These are phyloP conservation scores for Pheosia gnoma DNA, from an alignment of 2,888 invertebrate species.

Conservation along the genomic window DNA sequence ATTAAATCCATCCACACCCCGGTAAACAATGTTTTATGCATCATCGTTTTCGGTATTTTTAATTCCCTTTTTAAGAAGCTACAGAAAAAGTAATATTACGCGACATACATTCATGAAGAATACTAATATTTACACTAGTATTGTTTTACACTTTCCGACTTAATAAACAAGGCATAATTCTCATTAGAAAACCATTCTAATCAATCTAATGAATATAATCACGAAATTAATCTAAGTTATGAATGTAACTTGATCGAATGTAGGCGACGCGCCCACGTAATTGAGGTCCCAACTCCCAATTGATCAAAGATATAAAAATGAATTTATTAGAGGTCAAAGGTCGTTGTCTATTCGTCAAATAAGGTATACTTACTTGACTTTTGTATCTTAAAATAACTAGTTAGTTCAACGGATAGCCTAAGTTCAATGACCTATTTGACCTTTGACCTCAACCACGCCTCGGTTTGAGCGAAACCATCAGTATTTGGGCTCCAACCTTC, in stretches of 20 bases:
- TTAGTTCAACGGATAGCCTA: neutral
- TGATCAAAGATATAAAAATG: neutral
- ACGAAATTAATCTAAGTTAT: neutral
- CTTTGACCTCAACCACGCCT: conserved; percentile 1
- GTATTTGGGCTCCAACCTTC: neutral
- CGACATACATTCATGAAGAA: too few relatives aligned
- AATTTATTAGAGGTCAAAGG: conserved; percentile 3
- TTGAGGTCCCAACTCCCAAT: neutral
- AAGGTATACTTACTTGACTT: neutral
- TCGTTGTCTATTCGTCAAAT: neutral
- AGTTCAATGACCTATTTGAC: neutral
- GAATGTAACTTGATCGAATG: neutral
- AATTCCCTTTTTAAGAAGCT: too few relatives aligned
- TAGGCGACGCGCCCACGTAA: neutral
- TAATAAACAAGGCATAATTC: too few relatives aligned
- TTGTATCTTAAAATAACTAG: neutral
- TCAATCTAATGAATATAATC: too few relatives aligned
- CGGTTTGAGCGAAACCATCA: neutral
- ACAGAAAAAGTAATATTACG: too few relatives aligned
- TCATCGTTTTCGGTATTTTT: too few relatives aligned
- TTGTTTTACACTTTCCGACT: too few relatives aligned
- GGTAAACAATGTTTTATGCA: neutral
- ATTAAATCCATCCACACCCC: neutral
- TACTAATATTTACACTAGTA: too few relatives aligned
- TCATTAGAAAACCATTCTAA: too few relatives aligned